Conservation (phyloP, 2,888 invertebrate species). For the Pecten maximus region DNA sequence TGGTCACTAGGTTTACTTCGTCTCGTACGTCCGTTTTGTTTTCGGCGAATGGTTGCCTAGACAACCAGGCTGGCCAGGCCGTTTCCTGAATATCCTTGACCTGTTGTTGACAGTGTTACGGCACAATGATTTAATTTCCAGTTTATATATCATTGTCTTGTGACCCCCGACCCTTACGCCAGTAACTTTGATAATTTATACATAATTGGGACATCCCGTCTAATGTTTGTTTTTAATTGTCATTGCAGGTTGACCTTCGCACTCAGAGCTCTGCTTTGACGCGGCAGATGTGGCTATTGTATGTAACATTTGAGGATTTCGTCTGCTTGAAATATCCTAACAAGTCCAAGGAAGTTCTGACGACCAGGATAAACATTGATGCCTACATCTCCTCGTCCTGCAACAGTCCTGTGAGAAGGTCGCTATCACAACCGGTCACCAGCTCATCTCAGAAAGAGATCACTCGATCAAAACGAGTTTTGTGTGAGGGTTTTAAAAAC, state of each 20-base stretch:
- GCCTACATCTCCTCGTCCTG: slow-evolving; percentile 6
- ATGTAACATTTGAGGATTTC: slow-evolving; percentile 62
- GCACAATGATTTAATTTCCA: slow-evolving; percentile 4
- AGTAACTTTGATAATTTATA: slow-evolving; percentile 15
- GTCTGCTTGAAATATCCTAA: slow-evolving; percentile 56
- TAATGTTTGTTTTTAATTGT: background rate
- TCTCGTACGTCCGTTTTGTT: background rate
- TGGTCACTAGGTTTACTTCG: background rate
- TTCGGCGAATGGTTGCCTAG: slow-evolving; percentile 9
- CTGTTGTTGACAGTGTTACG: slow-evolving; percentile 21
- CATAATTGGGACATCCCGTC: background rate
- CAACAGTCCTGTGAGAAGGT: background rate
- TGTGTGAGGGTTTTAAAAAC: slow-evolving; percentile 29
- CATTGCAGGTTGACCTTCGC: slow-evolving; percentile 55
- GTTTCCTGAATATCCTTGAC: background rate
- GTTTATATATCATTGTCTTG: slow-evolving; percentile 19
- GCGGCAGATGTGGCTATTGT: slow-evolving; percentile 61
- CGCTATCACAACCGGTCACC: background rate
- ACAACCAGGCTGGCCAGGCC: background rate
- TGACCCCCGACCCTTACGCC: background rate
- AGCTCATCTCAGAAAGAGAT: background rate
- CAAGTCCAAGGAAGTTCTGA: slow-evolving; percentile 47
- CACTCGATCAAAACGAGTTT: background rate
- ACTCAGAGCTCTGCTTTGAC: slow-evolving; percentile 50
- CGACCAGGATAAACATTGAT: slow-evolving; percentile 52